Evolutionary conservation across 1,140 invertebrate species (phyloP), one percentile per base, ranked within the genome.

Genomic region (Bombyx mori): DNA sequence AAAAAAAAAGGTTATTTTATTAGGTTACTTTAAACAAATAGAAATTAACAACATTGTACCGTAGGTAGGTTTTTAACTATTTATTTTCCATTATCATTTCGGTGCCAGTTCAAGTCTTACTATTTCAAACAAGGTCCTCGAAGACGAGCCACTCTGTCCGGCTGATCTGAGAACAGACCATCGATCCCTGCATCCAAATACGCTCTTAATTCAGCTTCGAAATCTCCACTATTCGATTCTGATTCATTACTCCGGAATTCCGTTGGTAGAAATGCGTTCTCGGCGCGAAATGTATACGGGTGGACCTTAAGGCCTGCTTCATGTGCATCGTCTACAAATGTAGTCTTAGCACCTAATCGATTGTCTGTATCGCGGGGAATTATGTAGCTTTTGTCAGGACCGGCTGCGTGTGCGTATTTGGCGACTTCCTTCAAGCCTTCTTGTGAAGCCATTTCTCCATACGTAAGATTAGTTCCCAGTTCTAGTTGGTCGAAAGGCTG

Each of bases 101-200:
- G 26, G 26, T 35, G 26, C 12, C 2, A 49, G n/a, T 49, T 49
- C n/a, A 46, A n/a, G 4, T 49, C 12, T 49, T 49, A 5, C n/a
- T 46, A 18, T 54, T 45, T 46, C 6, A 57, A 35, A 12, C 77
- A 77, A 4, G 62, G 46, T 49, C 68, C 71, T 42, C 78, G 68
- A 18, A 78, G 52, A 10, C 65, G 64, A 7, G 70, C 64, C 0
- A 78, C 67, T 45, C 79, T 63, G 54, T 86, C 78, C 26, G 83
- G 80, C 57, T 86, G 80, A 64, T 86, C 83, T 52, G 73, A 58
- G 57, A 86, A 86, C 6, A 86, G 57, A 7, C 83, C 83, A 57
- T 86, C 83, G 9, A 86, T 79, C 6, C 82, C 83, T 18, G 83
- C 68, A n/a, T 60, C 73, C 10, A 87, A 54, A 58, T 72, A 87